Percentiles rank a stretch among this genome's conserved stretches.
These are phyloP conservation scores for Scolopax bukidnonensis DNA, from an alignment of 2,797 vertebrate genomes.

Conservation along the genomic window DNA sequence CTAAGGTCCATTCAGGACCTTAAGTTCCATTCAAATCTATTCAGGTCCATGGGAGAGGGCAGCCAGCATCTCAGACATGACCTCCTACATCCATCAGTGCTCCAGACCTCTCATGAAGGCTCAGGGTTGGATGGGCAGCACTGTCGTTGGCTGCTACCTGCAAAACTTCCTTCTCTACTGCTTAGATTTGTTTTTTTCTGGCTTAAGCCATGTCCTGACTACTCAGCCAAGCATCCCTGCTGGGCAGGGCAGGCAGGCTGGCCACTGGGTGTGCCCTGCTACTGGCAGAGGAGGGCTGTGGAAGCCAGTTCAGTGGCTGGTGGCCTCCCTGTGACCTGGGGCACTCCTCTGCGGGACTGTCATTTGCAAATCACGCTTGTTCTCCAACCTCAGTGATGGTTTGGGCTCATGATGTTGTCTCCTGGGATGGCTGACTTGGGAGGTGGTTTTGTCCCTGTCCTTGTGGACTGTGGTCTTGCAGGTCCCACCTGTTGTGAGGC, in stretches of 20 bases:
- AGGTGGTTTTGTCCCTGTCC: neutral
- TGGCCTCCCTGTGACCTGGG: neutral
- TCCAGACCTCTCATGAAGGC: neutral
- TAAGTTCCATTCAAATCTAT: neutral
- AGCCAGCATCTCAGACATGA: neutral
- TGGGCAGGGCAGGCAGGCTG: neutral
- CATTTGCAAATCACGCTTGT: rapidly evolving
- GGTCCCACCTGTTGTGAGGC: neutral
- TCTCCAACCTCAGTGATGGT: neutral
- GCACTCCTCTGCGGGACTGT: neutral
- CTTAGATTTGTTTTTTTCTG: neutral
- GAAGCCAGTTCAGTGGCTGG: neutral
- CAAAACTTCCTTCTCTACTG: neutral
- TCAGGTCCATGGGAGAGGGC: neutral
- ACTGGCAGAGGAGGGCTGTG: neutral
- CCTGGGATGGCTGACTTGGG: neutral
- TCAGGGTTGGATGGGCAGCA: neutral
- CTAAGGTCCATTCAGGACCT: neutral
- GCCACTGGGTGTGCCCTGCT: neutral
- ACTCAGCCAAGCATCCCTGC: neutral
- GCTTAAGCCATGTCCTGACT: neutral
- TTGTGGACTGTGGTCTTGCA: neutral
- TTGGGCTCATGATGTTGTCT: neutral
- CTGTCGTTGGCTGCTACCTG: neutral
- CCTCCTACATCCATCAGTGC: rapidly evolving